Conservation (phyloP, 2,113 vertebrate species). For the Pituophis catenifer region DNA sequence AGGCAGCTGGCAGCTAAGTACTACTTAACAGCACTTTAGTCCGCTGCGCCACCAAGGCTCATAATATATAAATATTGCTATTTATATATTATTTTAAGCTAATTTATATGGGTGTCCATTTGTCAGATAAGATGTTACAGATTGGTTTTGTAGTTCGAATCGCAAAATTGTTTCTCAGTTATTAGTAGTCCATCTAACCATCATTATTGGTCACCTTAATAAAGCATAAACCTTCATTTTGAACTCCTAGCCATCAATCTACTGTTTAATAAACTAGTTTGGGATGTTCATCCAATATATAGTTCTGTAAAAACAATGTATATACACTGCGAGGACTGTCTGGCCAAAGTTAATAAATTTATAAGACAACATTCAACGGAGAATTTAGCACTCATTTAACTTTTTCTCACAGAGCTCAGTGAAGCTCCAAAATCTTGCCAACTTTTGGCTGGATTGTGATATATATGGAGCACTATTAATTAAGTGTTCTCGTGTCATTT, state of each 20-base stretch:
- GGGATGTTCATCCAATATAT: neutral
- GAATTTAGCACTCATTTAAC: neutral
- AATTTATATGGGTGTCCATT: neutral
- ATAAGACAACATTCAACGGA: neutral
- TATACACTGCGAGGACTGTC: neutral
- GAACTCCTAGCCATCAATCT: neutral
- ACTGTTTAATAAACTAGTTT: neutral
- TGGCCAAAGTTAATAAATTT: neutral
- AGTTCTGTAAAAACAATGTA: neutral
- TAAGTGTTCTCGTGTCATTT: neutral
- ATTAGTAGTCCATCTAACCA: neutral
- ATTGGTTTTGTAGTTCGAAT: neutral
- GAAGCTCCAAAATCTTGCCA: neutral
- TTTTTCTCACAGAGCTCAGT: neutral
- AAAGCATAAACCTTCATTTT: neutral
- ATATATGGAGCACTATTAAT: neutral
- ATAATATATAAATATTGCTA: neutral
- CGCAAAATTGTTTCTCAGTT: neutral
- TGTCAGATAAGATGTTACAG: neutral
- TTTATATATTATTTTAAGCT: neutral
- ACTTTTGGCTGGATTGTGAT: neutral
- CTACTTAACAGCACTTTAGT: no score
- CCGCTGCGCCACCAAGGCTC: no score
- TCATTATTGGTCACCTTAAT: neutral
- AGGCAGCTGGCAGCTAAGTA: no score